These are phyloP conservation scores for Neodiprion lecontei DNA, from an alignment of 1,140 invertebrate genomes.

Conservation along the genomic window DNA sequence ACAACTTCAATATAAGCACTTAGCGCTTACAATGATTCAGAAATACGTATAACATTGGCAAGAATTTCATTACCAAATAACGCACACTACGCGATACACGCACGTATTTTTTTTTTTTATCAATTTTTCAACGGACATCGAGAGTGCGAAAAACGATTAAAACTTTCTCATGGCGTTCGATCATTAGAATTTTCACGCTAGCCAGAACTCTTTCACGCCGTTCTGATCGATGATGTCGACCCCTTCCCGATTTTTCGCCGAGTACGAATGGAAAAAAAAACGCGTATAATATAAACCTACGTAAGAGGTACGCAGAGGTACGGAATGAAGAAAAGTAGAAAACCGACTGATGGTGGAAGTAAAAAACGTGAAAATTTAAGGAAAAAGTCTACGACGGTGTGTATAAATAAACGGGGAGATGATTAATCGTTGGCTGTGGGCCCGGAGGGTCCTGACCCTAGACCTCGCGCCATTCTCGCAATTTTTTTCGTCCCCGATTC, in stretches of 20 bases:
- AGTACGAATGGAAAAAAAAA: slow-evolving; percentile 20
- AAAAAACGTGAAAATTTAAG: slow-evolving; percentile 30
- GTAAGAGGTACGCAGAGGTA: slow-evolving; percentile 10
- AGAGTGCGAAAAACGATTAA: slow-evolving; percentile 48
- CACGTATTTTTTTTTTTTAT: no score
- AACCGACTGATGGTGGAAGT: slow-evolving; percentile 14
- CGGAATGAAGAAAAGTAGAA: slow-evolving; percentile 12
- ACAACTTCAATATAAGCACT: no score
- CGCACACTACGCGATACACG: no score
- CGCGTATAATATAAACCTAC: slow-evolving; percentile 12
- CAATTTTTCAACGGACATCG: no score
- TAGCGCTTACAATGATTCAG: no score
- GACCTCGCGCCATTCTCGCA: slow-evolving; percentile 35
- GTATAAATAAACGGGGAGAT: slow-evolving; percentile 48
- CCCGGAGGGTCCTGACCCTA: slow-evolving; percentile 30
- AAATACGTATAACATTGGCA: no score
- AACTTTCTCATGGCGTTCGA: slow-evolving; percentile 56
- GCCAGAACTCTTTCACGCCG: slow-evolving; percentile 55
- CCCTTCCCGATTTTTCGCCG: slow-evolving; percentile 41
- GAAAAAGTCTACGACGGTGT: slow-evolving; percentile 34
- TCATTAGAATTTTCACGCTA: slow-evolving; percentile 59
- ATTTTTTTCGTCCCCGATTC: slow-evolving; percentile 33
- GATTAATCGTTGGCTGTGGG: slow-evolving; percentile 54
- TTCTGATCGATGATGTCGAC: slow-evolving; percentile 52
- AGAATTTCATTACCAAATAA: no score